Percentiles rank a stretch among this genome's conserved stretches.
Conservation (phyloP, 2,113 vertebrate species). For the Arizona elegans region DNA sequence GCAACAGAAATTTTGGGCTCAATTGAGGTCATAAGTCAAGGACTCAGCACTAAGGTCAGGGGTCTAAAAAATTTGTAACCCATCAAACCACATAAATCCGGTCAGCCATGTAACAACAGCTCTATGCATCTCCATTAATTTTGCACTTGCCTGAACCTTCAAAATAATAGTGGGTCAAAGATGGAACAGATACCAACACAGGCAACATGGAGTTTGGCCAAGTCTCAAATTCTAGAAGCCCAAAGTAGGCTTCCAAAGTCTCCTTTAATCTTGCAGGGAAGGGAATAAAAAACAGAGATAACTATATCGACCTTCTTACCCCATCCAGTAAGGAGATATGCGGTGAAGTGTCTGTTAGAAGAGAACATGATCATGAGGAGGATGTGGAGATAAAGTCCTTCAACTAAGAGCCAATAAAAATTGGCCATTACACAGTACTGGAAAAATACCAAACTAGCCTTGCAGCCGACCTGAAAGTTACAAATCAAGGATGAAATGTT, state of each 20-base stretch:
- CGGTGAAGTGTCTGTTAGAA: slow-evolving; percentile 73
- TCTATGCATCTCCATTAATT: too few relatives aligned
- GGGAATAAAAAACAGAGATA: background rate
- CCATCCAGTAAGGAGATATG: slow-evolving; percentile 90
- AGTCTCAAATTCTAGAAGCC: background rate
- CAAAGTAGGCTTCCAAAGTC: background rate
- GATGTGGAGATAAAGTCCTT: slow-evolving; percentile 88
- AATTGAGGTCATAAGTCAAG: background rate
- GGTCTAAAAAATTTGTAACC: background rate
- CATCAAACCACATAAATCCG: background rate
- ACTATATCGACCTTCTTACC: slow-evolving; percentile 68
- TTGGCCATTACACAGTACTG: slow-evolving; percentile 92
- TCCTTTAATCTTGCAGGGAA: background rate
- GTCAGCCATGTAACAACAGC: background rate
- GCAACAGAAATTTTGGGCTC: background rate
- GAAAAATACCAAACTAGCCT: slow-evolving; percentile 84
- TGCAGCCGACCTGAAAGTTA: slow-evolving; percentile 82
- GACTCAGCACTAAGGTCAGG: background rate
- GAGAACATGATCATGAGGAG: slow-evolving; percentile 83
- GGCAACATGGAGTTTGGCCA: background rate
- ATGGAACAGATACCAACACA: background rate
- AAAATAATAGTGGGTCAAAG: background rate
- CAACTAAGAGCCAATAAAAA: slow-evolving; percentile 92
- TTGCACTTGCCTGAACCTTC: background rate
- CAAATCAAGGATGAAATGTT: slow-evolving; percentile 25